These are phyloP conservation scores for Drosophila pullipes DNA, from an alignment of 2,888 invertebrate genomes.

Conservation along the genomic window DNA sequence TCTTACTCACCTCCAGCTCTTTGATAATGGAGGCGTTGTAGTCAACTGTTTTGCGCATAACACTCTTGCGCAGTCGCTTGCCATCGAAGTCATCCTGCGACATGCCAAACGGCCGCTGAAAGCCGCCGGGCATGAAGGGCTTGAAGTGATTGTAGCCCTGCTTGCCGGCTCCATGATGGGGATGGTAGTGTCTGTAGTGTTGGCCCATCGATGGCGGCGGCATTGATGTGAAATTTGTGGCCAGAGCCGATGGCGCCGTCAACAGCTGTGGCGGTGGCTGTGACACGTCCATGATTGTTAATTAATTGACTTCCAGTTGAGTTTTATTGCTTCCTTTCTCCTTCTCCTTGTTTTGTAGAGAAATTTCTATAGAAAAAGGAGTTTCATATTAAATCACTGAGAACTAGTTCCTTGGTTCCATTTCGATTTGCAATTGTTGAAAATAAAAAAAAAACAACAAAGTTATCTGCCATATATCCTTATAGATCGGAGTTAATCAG, in stretches of 20 bases:
- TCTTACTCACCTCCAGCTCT: conserved; percentile 91
- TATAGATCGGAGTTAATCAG: not conserved
- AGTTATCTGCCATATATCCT: not conserved
- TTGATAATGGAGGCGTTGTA: conserved; percentile 98
- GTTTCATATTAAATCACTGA: conserved; percentile 10
- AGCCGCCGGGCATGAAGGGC: conserved; percentile 83
- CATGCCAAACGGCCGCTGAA: conserved; percentile 87
- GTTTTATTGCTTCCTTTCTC: conserved; percentile 13
- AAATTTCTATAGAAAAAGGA: conserved; percentile 22
- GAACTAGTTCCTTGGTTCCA: conserved; percentile 44
- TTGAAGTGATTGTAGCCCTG: conserved; percentile 85
- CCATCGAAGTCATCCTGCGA: conserved; percentile 97
- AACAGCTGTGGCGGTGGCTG: conserved; percentile 83
- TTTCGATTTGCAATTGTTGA: conserved; percentile 20
- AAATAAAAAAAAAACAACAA: not conserved
- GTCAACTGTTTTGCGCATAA: conserved; percentile 99
- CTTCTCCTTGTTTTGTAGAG: conserved; percentile 15
- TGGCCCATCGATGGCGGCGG: conserved; percentile 81
- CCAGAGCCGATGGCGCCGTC: conserved; percentile 81
- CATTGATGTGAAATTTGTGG: conserved; percentile 77
- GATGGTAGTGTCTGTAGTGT: conserved; percentile 78
- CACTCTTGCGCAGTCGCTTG: conserved; percentile 96
- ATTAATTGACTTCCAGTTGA: conserved; percentile 7
- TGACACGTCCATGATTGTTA: conserved; percentile 76
- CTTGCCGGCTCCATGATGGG: conserved; percentile 82